phyloP scores from a whole-genome alignment of 2,113 vertebrate species.

The Desmodus rotundus region DNA sequence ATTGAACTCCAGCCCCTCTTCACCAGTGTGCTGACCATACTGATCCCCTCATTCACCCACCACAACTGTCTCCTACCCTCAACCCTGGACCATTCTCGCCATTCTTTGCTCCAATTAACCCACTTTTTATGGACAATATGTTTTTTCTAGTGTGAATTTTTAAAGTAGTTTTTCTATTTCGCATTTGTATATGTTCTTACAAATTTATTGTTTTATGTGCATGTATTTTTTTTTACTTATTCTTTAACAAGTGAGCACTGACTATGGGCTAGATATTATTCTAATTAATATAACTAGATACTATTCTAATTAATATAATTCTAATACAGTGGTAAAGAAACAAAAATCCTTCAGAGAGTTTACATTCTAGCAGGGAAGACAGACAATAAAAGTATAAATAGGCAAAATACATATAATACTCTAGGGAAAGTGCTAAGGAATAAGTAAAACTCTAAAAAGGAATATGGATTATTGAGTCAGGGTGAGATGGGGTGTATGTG shows the following conservation, averaged over 20 bases:
- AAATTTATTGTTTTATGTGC: neutral
- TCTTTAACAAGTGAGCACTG: neutral
- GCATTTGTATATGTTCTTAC: neutral
- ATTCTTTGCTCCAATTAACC: neutral
- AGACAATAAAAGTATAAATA: neutral
- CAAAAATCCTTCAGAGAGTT: neutral
- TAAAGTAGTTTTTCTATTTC: neutral
- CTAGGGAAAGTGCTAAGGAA: neutral
- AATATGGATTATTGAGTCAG: neutral
- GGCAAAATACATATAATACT: neutral
- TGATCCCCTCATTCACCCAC: neutral
- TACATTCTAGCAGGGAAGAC: neutral
- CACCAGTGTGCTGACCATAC: neutral
- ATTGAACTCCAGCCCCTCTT: neutral
- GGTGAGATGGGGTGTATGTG: neutral
- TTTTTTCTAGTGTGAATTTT: neutral
- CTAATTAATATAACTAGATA: neutral
- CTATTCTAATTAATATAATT: neutral
- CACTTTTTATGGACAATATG: neutral
- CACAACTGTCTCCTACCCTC: neutral
- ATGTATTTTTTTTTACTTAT: neutral
- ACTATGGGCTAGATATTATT: neutral
- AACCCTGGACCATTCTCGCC: neutral
- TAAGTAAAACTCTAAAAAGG: neutral
- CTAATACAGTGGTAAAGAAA: neutral